Evolutionary conservation across 2,797 vertebrate species (phyloP).

Genomic region (Parambassis ranga): DNA sequence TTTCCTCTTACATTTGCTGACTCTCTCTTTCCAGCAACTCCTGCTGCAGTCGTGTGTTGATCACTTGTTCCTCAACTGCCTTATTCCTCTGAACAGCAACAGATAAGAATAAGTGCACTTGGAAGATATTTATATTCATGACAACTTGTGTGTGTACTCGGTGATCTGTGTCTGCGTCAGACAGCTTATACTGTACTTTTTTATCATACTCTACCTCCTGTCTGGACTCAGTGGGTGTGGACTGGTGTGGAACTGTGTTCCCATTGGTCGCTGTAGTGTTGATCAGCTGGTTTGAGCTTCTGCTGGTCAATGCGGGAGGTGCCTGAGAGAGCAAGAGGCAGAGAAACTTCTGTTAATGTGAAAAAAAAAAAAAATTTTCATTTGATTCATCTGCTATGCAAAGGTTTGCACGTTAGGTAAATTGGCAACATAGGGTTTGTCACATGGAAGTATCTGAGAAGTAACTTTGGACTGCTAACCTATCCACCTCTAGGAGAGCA

Average conservation of each 20-base stretch:
- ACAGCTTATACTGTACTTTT: no score
- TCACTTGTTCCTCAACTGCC: constrained; percentile 83
- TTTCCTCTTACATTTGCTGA: constrained; percentile 86
- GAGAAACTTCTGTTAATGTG: background rate
- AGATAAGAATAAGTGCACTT: background rate
- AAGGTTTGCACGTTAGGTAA: no score
- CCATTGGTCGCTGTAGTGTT: constrained; percentile 81
- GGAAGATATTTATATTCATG: background rate
- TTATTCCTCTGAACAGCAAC: constrained; percentile 69
- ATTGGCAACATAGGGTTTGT: no score
- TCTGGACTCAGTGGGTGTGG: constrained; percentile 65
- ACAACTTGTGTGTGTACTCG: no score
- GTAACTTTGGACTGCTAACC: no score
- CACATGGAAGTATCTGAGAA: no score
- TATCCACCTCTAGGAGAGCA: no score
- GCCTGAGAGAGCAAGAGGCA: constrained; percentile 51
- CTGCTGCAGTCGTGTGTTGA: constrained; percentile 89
- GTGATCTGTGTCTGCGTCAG: no score
- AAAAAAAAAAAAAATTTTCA: background rate
- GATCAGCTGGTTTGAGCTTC: constrained; percentile 82
- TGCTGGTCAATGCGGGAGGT: constrained; percentile 70
- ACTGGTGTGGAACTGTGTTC: constrained; percentile 66
- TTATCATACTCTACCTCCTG: constrained; percentile 50
- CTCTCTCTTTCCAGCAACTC: constrained; percentile 90
- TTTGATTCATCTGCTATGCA: no score